These are phyloP conservation scores for Stictocephala bisonia DNA, from an alignment of 2,888 invertebrate species.

Conservation along the genomic window DNA sequence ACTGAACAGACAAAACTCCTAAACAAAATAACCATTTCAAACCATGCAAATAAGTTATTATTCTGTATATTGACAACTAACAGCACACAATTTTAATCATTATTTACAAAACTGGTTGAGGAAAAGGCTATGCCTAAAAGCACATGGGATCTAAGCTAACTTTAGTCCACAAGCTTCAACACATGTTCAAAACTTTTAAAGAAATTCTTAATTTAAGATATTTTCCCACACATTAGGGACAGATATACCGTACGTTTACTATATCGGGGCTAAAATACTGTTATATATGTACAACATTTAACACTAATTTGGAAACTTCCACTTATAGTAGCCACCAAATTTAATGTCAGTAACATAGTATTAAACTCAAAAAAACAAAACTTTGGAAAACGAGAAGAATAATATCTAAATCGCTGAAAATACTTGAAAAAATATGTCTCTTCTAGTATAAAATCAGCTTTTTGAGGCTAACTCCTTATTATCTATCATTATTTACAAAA, in stretches of 20 bases:
- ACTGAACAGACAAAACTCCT: no score
- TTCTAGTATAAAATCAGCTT: no score
- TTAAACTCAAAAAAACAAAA: background rate
- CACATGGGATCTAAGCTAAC: constrained; percentile 24
- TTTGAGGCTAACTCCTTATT: no score
- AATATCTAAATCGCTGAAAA: no score
- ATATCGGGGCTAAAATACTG: constrained; percentile 27
- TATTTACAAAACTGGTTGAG: no score
- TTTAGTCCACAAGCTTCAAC: constrained; percentile 2
- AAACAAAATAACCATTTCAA: no score
- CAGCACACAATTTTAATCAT: no score
- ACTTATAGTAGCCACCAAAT: background rate
- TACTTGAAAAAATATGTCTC: no score
- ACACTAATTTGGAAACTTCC: background rate
- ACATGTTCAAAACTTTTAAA: background rate
- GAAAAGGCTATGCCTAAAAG: constrained; percentile 16
- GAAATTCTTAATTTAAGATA: background rate
- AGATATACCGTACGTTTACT: background rate
- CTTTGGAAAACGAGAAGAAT: no score
- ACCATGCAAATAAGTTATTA: no score
- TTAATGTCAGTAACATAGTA: background rate
- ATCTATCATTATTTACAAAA: no score
- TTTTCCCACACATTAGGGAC: background rate
- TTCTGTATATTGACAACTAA: no score
- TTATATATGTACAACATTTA: constrained; percentile 31